These are phyloP conservation scores for Pseudomyrmex flavicornis DNA, from an alignment of 1,140 invertebrate genomes.

Conservation along the genomic window DNA sequence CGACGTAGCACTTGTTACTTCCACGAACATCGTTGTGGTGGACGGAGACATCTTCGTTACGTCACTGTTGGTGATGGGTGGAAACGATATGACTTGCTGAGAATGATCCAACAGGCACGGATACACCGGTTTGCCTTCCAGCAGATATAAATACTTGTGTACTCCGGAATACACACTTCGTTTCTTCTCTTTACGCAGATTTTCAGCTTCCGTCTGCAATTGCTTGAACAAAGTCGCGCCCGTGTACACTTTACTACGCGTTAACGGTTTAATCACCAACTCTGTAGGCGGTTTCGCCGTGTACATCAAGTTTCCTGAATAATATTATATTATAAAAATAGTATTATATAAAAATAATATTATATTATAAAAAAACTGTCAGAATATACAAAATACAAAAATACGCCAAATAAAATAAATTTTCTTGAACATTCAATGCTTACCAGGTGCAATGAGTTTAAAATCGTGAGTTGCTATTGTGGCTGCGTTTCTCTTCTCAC, in stretches of 20 bases:
- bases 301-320: constrained; percentile 87
- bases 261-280: constrained; percentile 89
- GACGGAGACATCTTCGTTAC: constrained; percentile 89
- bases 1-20: constrained; percentile 91
- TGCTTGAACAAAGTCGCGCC: constrained; percentile 89
- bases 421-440: constrained; percentile 19
- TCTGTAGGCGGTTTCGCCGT: constrained; percentile 87
- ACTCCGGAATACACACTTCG: constrained; percentile 92
- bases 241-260: constrained; percentile 86
- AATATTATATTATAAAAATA: no score
- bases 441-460: constrained; percentile 86
- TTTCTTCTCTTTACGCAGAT: constrained; percentile 91
- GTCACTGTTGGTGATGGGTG: constrained; percentile 93
- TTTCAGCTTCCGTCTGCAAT: constrained; percentile 91
- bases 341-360: no score
- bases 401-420: not conserved
- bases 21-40: constrained; percentile 90
- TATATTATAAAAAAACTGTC: constrained; percentile 60
- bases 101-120: constrained; percentile 89
- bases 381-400: not conserved
- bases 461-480: constrained; percentile 94
- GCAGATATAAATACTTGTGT: constrained; percentile 92
- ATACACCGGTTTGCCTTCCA: constrained; percentile 90
- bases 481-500: constrained; percentile 91
- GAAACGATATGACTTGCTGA: constrained; percentile 91